phyloP scores from a whole-genome alignment of 2,888 invertebrate genomes.

The Tillus elongatus region DNA sequence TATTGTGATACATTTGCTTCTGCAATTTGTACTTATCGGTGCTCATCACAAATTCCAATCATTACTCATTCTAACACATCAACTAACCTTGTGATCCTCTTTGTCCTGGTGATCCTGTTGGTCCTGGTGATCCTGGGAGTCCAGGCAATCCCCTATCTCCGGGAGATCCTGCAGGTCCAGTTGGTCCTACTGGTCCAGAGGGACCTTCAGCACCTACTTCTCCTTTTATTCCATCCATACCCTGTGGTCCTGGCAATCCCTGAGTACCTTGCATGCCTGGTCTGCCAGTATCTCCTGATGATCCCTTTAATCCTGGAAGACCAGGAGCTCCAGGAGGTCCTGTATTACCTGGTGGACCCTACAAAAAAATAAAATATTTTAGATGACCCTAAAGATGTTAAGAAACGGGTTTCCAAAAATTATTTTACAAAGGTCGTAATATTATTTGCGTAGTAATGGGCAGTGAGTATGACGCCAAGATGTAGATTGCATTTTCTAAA shows the following conservation, averaged over 20 bases:
- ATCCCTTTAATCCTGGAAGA: slow-evolving; percentile 61
- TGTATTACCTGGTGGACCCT: slow-evolving; percentile 63
- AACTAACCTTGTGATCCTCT: slow-evolving; percentile 57
- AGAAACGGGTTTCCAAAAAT: not conserved
- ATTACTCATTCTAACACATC: no score
- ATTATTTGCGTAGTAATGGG: no score
- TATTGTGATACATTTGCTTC: no score
- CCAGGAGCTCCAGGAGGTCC: slow-evolving; percentile 67
- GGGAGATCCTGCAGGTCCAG: slow-evolving; percentile 58
- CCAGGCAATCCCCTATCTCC: slow-evolving; percentile 54
- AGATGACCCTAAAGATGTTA: no score
- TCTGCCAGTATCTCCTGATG: slow-evolving; percentile 59
- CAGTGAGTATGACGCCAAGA: no score
- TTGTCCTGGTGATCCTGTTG: slow-evolving; percentile 54
- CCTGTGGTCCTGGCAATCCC: slow-evolving; percentile 63
- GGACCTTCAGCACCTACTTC: slow-evolving; percentile 62
- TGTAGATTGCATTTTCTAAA: no score
- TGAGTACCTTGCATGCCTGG: slow-evolving; percentile 57
- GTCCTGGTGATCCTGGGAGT: slow-evolving; percentile 53
- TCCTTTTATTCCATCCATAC: slow-evolving; percentile 66
- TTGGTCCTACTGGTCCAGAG: slow-evolving; percentile 59
- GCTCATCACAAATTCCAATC: no score
- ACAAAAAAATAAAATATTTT: slow-evolving; percentile 16
- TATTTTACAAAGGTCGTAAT: no score
- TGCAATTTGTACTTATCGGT: no score